Base-by-base conservation (phyloP, 2,888 invertebrate species). In the Drosophila merina region DNA sequence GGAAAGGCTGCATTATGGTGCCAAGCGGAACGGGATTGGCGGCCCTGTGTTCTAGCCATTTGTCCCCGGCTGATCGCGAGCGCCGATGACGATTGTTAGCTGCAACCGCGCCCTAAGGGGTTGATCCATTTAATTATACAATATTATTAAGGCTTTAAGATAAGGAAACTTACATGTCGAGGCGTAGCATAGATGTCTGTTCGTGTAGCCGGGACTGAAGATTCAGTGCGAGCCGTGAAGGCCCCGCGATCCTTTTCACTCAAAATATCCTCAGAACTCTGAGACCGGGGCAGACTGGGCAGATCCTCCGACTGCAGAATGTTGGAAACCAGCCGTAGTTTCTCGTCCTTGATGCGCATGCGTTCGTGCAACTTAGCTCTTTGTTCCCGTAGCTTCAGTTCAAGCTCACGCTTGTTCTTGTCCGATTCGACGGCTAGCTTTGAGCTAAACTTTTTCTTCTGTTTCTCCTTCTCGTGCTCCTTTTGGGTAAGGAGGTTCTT, bases 11-110 rank as follows among this genome's bases (percentile, higher is more conserved):
- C 90, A 97, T 92, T 1, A 98, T 95, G 0, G 98, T 98, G n/a
- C 96, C 97, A 76, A 97, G 93, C 0, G 97, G 96, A 0, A 97
- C 95, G 0, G 96, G 93, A 86, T 95, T 94, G 12, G 94, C 94
- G 0, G 98, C 96, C 28, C 96, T 95, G 82, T 99, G 99, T 89
- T 98, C 98, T 0, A 99, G 92, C 98, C 98, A 98, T 60, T 93
- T 92, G 50, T 93, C 93, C 45, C 95, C 96, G 0, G 95, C 95
- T 0, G 98, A 98, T 52, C 96, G 93, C 0, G 98, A 97, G 26
- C 98, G 93, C 12, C 97, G 93, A 88, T 96, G 95, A 1, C 96
- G 93, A 0, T 94, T 94, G 89, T 96, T 96, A 0, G 95, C 93
- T 0, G 95, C 93, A 0, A 95, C 94, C 30, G 94, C 91, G 2